Base-by-base conservation (phyloP, 2,113 vertebrate genomes). In the Bubalus kerabau region DNA sequence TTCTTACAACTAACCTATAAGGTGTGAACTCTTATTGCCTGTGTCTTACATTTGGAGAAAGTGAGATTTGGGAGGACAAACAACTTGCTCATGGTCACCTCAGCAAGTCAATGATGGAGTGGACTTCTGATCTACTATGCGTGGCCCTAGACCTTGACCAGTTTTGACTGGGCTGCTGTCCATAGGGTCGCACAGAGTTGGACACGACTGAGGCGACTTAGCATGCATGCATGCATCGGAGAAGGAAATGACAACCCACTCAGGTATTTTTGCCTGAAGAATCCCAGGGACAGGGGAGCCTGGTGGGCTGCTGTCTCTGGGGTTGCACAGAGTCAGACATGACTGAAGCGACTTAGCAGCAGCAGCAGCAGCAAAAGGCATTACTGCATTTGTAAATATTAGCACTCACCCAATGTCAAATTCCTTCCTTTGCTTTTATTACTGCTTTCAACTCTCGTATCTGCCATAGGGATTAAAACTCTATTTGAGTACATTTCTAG, bases 401-500 rank as follows among this genome's bases (percentile, higher is more conserved):
- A 74, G 0, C 21, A 2, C 26, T 50, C 52, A 87, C 3, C 14
- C 50, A 15, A 21, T 32, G 60, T 3, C 13, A 23, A 19, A 60
- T 30, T 81, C 11, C n/a, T 74, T 93, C 36, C 19, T 92, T 57
- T 24, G 59, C 32, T 57, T n/a, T 94, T 50, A n/a, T 81, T 88
- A 43, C 23, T 10, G 36, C 5, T 74, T 46, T 36, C 15, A 46
- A 0, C 24, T 2, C 14, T 64, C 14, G 0, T 48, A 56, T 71
- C 67, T 91, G 36, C n/a, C 26, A 14, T 5, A 12, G 46, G 84
- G 30, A 96, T 91, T 91, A 91, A 82, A 96, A 48, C 14, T 95
- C 19, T 56, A 80, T 78, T 76, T 93, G 28, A 94, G 74, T 90
- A 52, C 15, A 56, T 97, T 95, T 64, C 52, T 59, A 81, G 50